Conservation (phyloP, 2,113 vertebrate species). For the Pagrus major region DNA sequence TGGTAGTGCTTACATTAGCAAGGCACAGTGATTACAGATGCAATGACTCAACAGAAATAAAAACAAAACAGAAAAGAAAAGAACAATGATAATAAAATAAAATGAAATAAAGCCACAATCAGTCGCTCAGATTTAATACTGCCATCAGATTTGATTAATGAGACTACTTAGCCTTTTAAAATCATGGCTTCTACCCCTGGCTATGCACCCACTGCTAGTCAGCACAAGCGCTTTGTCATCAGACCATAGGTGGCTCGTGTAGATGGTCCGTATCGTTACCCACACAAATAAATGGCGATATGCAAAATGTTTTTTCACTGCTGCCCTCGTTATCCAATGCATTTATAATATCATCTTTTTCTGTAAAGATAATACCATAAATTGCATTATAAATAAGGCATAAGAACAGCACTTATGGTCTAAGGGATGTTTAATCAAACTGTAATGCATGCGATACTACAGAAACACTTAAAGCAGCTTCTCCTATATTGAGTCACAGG, state of each 20-base stretch:
- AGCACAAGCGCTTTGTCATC: slow-evolving; percentile 54
- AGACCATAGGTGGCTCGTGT: slow-evolving; percentile 43
- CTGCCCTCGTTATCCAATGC: background rate
- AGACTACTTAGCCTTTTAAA: slow-evolving; percentile 43
- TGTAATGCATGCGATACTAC: slow-evolving; percentile 9
- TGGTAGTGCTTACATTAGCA: slow-evolving; percentile 37
- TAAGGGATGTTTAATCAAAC: slow-evolving; percentile 21
- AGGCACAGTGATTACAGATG: slow-evolving; percentile 60
- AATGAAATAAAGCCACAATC: slow-evolving; percentile 23
- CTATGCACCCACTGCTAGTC: slow-evolving; percentile 46
- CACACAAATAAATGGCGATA: slow-evolving; percentile 39
- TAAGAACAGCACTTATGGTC: slow-evolving; percentile 1
- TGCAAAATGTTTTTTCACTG: slow-evolving; percentile 26
- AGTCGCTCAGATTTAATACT: slow-evolving; percentile 14
- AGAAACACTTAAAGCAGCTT: slow-evolving; percentile 23
- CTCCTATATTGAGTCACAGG: slow-evolving; percentile 17
- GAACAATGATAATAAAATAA: slow-evolving; percentile 16
- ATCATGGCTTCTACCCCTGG: slow-evolving; percentile 11
- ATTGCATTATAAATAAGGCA: slow-evolving; percentile 27
- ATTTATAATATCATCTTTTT: slow-evolving; percentile 14
- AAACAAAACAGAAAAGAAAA: background rate
- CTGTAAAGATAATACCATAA: slow-evolving; percentile 4
- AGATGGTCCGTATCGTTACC: slow-evolving; percentile 37
- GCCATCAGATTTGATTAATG: slow-evolving; percentile 41
- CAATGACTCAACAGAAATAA: slow-evolving; percentile 46